These are phyloP conservation scores for Sminthopsis crassicaudata DNA, from an alignment of 2,113 vertebrate species.

Conservation along the genomic window DNA sequence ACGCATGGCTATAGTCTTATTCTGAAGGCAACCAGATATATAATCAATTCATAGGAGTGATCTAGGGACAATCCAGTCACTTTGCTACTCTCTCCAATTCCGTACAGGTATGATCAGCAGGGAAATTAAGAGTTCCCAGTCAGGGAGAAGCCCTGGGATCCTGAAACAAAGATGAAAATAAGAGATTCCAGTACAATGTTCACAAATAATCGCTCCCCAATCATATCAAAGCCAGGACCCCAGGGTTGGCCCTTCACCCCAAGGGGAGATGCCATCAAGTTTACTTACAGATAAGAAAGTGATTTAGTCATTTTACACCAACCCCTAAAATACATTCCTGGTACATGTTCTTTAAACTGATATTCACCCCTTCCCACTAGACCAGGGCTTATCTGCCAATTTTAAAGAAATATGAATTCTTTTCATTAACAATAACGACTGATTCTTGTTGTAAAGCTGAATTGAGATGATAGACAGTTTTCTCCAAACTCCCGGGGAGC, in stretches of 20 bases:
- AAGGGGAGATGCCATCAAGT: background rate
- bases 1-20: background rate
- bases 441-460: background rate
- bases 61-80: conserved; percentile 20
- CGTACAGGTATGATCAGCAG: conserved; percentile 5
- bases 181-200: background rate
- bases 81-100: conserved; percentile 27
- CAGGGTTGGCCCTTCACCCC: conserved; percentile 16
- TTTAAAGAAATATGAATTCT: conserved; percentile 42
- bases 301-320: background rate
- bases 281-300: conserved; percentile 20
- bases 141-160: background rate
- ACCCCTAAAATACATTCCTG: background rate
- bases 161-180: background rate
- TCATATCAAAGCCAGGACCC: conserved; percentile 3
- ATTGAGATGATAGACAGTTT: conserved; percentile 1
- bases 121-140: conserved; percentile 30
- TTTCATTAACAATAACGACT: background rate
- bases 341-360: background rate
- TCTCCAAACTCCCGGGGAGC: conserved; percentile 9
- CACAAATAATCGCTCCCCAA: conserved; percentile 1
- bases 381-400: conserved; percentile 25
- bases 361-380: background rate
- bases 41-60: background rate
- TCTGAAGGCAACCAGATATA: background rate